These are phyloP conservation scores for Nyctereutes procyonoides DNA, from an alignment of 2,113 vertebrate genomes.

Conservation along the genomic window DNA sequence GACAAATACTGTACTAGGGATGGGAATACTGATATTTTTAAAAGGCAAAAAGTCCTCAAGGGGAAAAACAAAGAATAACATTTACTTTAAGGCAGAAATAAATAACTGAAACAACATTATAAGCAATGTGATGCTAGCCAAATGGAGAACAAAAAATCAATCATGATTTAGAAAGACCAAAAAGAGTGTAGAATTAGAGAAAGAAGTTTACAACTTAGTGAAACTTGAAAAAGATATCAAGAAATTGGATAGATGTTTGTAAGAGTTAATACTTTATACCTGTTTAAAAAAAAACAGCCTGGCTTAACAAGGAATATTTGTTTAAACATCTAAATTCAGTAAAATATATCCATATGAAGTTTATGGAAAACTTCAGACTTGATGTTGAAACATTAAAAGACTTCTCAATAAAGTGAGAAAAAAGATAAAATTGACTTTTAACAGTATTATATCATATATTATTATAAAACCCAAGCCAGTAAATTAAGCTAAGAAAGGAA, in stretches of 20 bases:
- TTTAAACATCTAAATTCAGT: background rate
- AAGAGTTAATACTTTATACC: background rate
- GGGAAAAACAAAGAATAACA: slow-evolving; percentile 32
- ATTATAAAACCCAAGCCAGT: background rate
- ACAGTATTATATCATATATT: background rate
- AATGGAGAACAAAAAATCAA: background rate
- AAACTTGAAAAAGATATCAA: background rate
- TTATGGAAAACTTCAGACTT: background rate
- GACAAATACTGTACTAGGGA: slow-evolving; percentile 9
- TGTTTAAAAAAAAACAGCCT: background rate
- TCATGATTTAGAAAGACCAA: background rate
- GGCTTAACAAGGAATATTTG: background rate
- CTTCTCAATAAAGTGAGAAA: background rate
- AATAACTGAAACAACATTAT: slow-evolving; percentile 38
- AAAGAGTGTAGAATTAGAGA: slow-evolving; percentile 19
- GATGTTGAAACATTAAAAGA: background rate
- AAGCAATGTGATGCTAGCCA: background rate
- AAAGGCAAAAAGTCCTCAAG: background rate
- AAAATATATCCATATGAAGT: background rate
- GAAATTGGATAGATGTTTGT: background rate
- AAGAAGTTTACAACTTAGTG: background rate
- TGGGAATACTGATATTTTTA: background rate
- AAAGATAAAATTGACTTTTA: background rate
- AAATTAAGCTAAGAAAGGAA: slow-evolving; percentile 1
- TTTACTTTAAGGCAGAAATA: slow-evolving; percentile 54